Evolutionary conservation across 2,797 vertebrate species (phyloP), one percentile per base, ranked within the genome.

Genomic region (Onychomys arenicola): DNA sequence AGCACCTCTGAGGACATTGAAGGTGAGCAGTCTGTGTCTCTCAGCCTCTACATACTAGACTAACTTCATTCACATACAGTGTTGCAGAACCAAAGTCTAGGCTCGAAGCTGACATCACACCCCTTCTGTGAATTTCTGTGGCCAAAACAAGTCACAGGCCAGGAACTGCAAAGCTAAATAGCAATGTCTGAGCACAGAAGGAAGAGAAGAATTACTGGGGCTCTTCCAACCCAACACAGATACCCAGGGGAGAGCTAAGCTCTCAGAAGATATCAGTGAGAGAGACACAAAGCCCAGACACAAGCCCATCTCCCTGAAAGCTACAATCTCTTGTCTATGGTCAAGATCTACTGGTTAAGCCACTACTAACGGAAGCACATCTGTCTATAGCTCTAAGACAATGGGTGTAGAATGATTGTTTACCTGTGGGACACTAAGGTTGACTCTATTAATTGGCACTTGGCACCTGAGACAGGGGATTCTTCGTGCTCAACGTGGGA

Each of bases 371-470:
- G 16, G 59, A 78, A 90, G 88, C 78, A 61, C 73, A 65, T 67
- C 71, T 82, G 63, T 59, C 81, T 27, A 12, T 1, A 37, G 29
- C 63, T 81, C 63, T 57, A 77, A 88, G 94, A 96, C 89, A 96
- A 96, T 61, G 55, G 82, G 67, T n/a, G 52, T 40, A 43, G 80
- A 81, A 81, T 55, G 67, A n/a, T 23, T 93, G 73, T 96, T 98
- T 97, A 98, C 97, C 97, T 98, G 96, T 93, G 92, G 91, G 94
- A 96, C 89, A 87, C 81, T 57, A 95, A 96, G 96, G 97, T 93
- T 96, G 96, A 92, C 94, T 96, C 96, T 95, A 95, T 96, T 97
- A 97, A 97, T 96, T 97, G 96, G 95, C 90, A 86, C 80, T 98
- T 97, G 96, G 97, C 97, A 97, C 95, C 96, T 95, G 95, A 96